Conservation (phyloP, 64 coral and sea anemone species). For the Montipora sp. region DNA sequence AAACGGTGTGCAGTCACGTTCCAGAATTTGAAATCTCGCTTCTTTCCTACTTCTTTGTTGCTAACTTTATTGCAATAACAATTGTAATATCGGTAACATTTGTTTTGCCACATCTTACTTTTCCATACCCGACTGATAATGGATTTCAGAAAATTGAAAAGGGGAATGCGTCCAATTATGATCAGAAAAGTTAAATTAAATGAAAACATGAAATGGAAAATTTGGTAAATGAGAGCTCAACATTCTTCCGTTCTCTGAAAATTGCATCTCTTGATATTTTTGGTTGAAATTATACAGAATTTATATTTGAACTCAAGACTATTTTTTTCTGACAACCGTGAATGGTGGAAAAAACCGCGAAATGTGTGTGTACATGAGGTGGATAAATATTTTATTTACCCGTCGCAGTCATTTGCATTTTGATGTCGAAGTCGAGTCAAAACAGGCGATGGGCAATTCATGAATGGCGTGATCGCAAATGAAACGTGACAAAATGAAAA, state of each 20-base stretch:
- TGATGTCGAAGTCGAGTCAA: background rate
- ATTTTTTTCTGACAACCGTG: background rate
- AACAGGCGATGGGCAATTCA: background rate
- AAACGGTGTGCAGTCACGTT: too few relatives aligned
- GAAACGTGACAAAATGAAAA: too few relatives aligned
- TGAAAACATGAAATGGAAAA: background rate
- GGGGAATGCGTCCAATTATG: background rate
- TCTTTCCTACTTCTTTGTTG: too few relatives aligned
- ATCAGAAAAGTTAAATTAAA: background rate
- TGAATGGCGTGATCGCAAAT: background rate
- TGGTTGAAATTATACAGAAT: background rate
- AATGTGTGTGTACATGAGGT: background rate
- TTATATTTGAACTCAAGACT: background rate
- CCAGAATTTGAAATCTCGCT: too few relatives aligned
- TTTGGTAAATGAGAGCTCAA: background rate
- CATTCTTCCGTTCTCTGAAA: background rate
- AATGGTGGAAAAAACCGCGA: background rate
- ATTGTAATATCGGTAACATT: too few relatives aligned
- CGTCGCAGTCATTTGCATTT: background rate
- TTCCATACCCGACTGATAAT: background rate
- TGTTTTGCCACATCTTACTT: background rate
- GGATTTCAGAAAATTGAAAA: background rate
- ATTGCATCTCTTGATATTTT: background rate
- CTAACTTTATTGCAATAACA: too few relatives aligned
- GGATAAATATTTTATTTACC: background rate